Percentiles rank a stretch among this genome's conserved stretches.
phyloP scores from a whole-genome alignment of 2,797 vertebrate genomes.

The Fistularia commersonii region DNA sequence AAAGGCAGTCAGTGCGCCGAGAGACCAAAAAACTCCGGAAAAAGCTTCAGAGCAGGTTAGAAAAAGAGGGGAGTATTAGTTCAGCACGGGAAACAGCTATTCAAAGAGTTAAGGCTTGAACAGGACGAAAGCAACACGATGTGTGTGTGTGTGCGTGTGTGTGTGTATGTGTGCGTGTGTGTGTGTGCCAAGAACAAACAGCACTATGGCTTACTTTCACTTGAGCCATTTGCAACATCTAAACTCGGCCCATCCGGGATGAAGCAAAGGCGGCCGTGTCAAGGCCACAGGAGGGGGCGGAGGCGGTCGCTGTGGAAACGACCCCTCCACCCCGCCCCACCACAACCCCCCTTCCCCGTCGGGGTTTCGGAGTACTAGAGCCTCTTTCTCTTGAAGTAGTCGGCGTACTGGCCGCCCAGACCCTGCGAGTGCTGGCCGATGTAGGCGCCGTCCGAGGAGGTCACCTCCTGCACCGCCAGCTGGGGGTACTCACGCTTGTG shows the following conservation, averaged over 20 bases:
- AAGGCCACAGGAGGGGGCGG: slow-evolving; percentile 67
- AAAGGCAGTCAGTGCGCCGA: too few relatives aligned
- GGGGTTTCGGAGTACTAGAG: slow-evolving; percentile 72
- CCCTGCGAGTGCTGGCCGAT: slow-evolving; percentile 82
- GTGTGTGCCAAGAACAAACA: slow-evolving; percentile 54
- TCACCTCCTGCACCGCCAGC: slow-evolving; percentile 80
- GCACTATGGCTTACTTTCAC: slow-evolving; percentile 70
- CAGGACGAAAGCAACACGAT: slow-evolving; percentile 69
- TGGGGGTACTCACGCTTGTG: slow-evolving; percentile 89
- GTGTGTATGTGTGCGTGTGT: slow-evolving; percentile 17
- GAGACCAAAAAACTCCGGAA: too few relatives aligned
- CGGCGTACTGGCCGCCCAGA: slow-evolving; percentile 79
- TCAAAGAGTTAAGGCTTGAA: slow-evolving; percentile 78
- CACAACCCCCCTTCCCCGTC: slow-evolving; percentile 49
- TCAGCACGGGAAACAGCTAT: slow-evolving; percentile 31
- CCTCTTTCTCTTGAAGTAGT: slow-evolving; percentile 94
- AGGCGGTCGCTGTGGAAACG: slow-evolving; percentile 22
- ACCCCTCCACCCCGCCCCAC: too few relatives aligned
- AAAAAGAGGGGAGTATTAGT: slow-evolving; percentile 3
- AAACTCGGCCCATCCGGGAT: slow-evolving; percentile 39
- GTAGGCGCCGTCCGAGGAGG: slow-evolving; percentile 73
- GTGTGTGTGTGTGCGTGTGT: slow-evolving; percentile 27
- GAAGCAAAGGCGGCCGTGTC: slow-evolving; percentile 56
- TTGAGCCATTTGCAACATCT: slow-evolving; percentile 51
- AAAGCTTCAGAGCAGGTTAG: too few relatives aligned